Base-by-base conservation (phyloP, 1,140 invertebrate genomes). In the Homarus americanus region DNA sequence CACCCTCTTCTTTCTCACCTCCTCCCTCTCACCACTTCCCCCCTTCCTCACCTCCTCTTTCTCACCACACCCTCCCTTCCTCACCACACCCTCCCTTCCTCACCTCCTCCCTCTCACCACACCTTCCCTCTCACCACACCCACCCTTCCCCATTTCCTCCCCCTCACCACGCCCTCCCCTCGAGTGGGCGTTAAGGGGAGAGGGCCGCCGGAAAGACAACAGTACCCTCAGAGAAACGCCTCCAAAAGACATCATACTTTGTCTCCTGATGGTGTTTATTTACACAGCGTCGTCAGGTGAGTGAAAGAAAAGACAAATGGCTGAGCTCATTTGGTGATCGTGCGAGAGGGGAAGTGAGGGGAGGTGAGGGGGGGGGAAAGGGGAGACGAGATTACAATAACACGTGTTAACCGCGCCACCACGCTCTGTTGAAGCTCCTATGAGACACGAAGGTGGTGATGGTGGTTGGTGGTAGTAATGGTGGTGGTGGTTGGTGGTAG, bases 231-330 rank as follows among this genome's bases (percentile, higher is more conserved):
- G 66, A 69, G 82, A 40, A 84, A 72, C 82, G 44, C 72, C 84
- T 87, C 63, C 80, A 75, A 84, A 76, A 83, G 87, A 83, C 87
- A 83, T 90, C 80, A 83, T 82, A 90, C 79, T 90, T 90, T 90
- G 82, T 83, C 87, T 90, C 80, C 80, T 20, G 40, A 24, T 20
- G 66, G 41, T 78, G 84, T 84, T 83, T 90, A 83, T 90, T 90
- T 73, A 90, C 87, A 38, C 87, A 90, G 80, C 80, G 80, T 76
- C 87, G 87, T 84, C 87, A 90, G 87, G 80, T 90, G 72, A 90
- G 66, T 90, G 87, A 90, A 90, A 83, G 87, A 75, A 73, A 90
- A 90, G 87, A 90, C 87, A 90, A 90, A 90, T 90, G 87, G 73
- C 80, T 58, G 72, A 90, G 32, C 87, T 83, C 87, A 90, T 90